Conservation (phyloP, 37 sponge, comb jelly and placozoan genomes). For the Theonella swinhoei region DNA sequence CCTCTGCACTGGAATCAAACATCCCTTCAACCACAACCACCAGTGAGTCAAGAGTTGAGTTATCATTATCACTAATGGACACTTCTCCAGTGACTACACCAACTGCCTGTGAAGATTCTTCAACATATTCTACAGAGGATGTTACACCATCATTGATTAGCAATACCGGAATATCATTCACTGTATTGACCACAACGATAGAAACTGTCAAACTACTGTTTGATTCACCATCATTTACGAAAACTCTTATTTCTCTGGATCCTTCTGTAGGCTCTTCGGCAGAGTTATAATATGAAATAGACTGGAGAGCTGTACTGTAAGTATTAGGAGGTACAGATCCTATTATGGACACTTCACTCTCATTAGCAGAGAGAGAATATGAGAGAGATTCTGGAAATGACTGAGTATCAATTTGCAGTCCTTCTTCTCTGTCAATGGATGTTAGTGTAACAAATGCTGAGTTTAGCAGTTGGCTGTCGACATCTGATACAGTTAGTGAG, state of each 20-base stretch:
- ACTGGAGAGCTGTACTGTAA: slow-evolving; percentile 19
- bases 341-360: neutral
- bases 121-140: slow-evolving; percentile 24
- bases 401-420: slow-evolving; percentile 9
- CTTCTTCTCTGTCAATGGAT: slow-evolving; percentile 26
- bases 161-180: slow-evolving; percentile 53
- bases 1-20: slow-evolving; percentile 51
- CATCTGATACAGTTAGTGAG: slow-evolving; percentile 31
- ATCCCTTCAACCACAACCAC: slow-evolving; percentile 6
- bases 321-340: slow-evolving; percentile 26
- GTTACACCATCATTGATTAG: neutral
- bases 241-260: neutral
- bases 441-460: slow-evolving; percentile 6
- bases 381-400: neutral
- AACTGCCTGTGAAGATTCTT: slow-evolving; percentile 25
- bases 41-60: slow-evolving; percentile 24
- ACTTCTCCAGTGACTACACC: slow-evolving; percentile 3
- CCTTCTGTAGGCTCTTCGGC: slow-evolving; percentile 56
- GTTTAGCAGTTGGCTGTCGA: slow-evolving; percentile 47
- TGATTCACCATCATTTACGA: slow-evolving; percentile 44
- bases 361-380: neutral
- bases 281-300: slow-evolving; percentile 53
- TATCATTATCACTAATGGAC: slow-evolving; percentile 39
- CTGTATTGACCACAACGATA: slow-evolving; percentile 16
- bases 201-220: slow-evolving; percentile 25